phyloP scores from a whole-genome alignment of 64 coral and sea anemone genomes.

The Acropora tenuis region DNA sequence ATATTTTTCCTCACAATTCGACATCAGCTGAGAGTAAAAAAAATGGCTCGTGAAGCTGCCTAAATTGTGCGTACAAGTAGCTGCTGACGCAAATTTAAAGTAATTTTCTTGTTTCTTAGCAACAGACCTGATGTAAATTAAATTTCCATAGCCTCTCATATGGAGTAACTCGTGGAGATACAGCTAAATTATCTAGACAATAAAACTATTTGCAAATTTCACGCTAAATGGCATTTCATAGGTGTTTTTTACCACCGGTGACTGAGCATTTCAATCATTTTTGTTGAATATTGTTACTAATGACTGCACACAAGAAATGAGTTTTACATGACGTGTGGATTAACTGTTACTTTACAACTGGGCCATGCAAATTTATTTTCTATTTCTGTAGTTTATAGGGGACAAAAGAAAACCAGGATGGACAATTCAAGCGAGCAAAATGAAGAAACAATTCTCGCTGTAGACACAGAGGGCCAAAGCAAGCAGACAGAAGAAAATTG shows the following conservation, averaged over 20 bases:
- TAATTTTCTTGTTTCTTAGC: neutral
- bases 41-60: neutral
- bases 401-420: neutral
- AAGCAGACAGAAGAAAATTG: constrained; percentile 51
- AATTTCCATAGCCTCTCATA: constrained; percentile 17
- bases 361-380: neutral
- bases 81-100: neutral
- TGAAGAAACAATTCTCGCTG: neutral
- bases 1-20: too few species aligned
- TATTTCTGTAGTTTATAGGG: constrained; percentile 8
- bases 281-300: too few species aligned
- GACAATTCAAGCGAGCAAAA: constrained; percentile 15
- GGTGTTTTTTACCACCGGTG: too few species aligned
- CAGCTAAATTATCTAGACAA: constrained; percentile 66
- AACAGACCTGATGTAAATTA: constrained; percentile 6
- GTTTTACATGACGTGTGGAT: neutral
- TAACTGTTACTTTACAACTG: neutral
- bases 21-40: too few species aligned
- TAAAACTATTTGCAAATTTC: constrained; percentile 3
- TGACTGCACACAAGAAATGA: neutral
- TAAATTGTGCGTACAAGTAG: neutral
- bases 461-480: constrained; percentile 54
- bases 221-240: neutral
- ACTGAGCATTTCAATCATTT: too few species aligned
- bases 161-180: neutral